Evolutionary conservation across 35 echinoderm and acorn worm genomes (phyloP), one percentile per base, ranked within the genome.

Genomic region (Amphiura filiformis): DNA sequence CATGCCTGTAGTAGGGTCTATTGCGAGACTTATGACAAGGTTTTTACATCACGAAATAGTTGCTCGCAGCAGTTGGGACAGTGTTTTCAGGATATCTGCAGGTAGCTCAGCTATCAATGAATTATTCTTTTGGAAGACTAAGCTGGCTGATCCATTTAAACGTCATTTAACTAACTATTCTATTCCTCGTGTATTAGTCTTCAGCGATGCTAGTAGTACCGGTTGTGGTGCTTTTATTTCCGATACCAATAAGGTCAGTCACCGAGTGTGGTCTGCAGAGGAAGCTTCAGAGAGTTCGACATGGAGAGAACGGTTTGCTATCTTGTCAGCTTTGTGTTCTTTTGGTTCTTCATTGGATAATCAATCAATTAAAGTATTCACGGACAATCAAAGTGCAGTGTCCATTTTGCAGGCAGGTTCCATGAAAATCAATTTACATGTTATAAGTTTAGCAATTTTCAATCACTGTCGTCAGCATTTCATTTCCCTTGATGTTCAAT

Each of bases 261-360:
- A 47, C 41, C 20, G 35, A 47, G 36, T 12, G 49, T 88, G 86
- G 86, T 32, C 39, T 30, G 32, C 3, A n/a, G 34, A 20, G 7
- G 82, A 78, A 77, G 31, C 31, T 26, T 11, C 5, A 0, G 4
- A 91, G 77, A 80, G 89, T 76, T 91, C 81, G 30, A 86, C 89
- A 47, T 91, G 82, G 89, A 88, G 86, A 81, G 86, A 88, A 38
- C 49, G 41, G 12, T 34, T 61, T 18, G 76, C 77, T 80, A 13
- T 88, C 18, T 20, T 33, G 18, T 49, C 56, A 32, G 81, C 81
- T 36, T 34, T 90, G 39, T 13, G 39, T 22, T 32, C 56, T 38
- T 82, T 90, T 36, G 26, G 12, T 33, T 31, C 70, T 0, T 36
- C 39, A 0, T 20, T 91, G 28, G n/a, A 84, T 13, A 32, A 17